Conservation (phyloP, 2,113 vertebrate species). For the Ploceus nigricollis region DNA sequence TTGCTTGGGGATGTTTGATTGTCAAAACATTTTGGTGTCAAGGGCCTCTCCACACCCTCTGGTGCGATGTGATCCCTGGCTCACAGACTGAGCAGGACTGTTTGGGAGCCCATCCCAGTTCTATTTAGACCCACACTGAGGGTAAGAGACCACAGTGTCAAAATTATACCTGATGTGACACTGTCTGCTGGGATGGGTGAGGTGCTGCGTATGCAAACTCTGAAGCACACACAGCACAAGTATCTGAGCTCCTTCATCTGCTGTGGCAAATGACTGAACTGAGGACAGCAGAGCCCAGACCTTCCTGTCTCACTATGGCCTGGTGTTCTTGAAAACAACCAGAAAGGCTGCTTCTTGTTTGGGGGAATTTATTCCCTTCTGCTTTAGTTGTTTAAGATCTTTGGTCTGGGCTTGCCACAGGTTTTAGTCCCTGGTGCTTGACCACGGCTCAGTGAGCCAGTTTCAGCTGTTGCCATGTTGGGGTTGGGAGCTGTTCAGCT, state of each 20-base stretch:
- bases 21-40: slow-evolving; percentile 44
- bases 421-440: neutral
- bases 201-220: neutral
- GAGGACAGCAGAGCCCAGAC: neutral
- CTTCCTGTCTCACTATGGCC: neutral
- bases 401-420: neutral
- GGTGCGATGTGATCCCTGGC: neutral
- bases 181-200: neutral
- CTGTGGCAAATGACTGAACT: neutral
- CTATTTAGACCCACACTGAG: neutral
- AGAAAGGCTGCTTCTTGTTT: neutral
- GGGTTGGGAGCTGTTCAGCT: neutral
- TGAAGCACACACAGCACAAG: neutral
- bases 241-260: neutral
- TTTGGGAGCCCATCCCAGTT: neutral
- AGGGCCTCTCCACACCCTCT: neutral
- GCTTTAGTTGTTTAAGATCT: neutral
- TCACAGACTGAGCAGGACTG: neutral
- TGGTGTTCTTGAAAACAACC: neutral
- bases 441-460: neutral
- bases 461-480: neutral
- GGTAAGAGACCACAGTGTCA: neutral
- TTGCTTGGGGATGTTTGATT: slow-evolving; percentile 27
- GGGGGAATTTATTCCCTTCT: neutral
- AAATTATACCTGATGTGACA: neutral